phyloP scores from a whole-genome alignment of 2,797 vertebrate genomes.

The Leuciscus waleckii region DNA sequence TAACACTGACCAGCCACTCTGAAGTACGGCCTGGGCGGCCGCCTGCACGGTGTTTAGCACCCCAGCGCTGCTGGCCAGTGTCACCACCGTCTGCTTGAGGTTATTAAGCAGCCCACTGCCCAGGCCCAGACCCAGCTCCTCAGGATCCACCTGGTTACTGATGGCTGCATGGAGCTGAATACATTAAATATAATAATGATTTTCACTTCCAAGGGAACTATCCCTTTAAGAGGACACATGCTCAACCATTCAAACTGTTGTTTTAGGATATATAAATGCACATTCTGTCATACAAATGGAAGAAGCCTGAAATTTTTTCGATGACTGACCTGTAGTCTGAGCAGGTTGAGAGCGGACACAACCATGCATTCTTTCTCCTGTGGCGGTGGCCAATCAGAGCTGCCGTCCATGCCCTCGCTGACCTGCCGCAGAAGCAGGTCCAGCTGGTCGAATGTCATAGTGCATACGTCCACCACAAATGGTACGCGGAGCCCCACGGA shows the following conservation, averaged over 20 bases:
- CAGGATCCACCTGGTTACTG: slow-evolving; percentile 95
- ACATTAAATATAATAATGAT: neutral
- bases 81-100: slow-evolving; percentile 95
- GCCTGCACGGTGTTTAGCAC: slow-evolving; percentile 93
- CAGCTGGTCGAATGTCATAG: slow-evolving; percentile 95
- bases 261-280: neutral
- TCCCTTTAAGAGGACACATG: neutral
- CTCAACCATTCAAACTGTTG: neutral
- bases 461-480: slow-evolving; percentile 96
- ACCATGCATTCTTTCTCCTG: slow-evolving; percentile 99
- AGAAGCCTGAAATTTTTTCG: neutral
- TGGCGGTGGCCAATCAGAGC: slow-evolving; percentile 95
- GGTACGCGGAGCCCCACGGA: slow-evolving; percentile 94
- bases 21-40: slow-evolving; percentile 94
- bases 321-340: slow-evolving; percentile 90
- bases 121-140: slow-evolving; percentile 91
- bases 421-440: slow-evolving; percentile 94
- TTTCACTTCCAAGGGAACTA: neutral
- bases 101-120: slow-evolving; percentile 92
- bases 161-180: slow-evolving; percentile 93
- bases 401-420: slow-evolving; percentile 98
- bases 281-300: neutral
- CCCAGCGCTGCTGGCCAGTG: slow-evolving; percentile 93
- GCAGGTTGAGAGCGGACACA: slow-evolving; percentile 91
- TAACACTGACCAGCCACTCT: slow-evolving; percentile 97